A percentile compares a stretch with the other conserved stretches of the same genome.
Evolutionary conservation across 2,113 vertebrate genomes (phyloP).

Genomic region (Rattus rattus): DNA sequence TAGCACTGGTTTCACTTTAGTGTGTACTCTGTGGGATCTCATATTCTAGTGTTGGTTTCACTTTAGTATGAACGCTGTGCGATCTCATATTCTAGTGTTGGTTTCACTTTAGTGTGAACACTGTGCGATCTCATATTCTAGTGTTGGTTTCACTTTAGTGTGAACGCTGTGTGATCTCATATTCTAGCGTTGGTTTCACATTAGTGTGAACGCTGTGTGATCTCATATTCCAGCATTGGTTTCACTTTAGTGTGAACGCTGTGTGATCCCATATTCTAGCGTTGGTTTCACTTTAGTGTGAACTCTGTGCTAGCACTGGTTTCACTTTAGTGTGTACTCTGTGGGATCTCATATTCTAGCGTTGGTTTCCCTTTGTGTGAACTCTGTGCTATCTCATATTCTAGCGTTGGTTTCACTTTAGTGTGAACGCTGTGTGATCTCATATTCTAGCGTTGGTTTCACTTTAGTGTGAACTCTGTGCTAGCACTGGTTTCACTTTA

Average conservation of each 20-base stretch:
- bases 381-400: too few relatives aligned
- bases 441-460: neutral
- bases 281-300: too few relatives aligned
- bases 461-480: neutral
- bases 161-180: neutral
- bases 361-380: constrained; percentile 19
- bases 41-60: neutral
- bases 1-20: neutral
- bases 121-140: neutral
- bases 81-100: too few relatives aligned
- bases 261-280: neutral
- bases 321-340: neutral
- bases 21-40: neutral
- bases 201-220: neutral
- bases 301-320: neutral
- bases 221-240: neutral
- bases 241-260: neutral
- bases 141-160: constrained; percentile 2
- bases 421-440: neutral
- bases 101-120: neutral
- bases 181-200: constrained; percentile 20
- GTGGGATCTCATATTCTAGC: neutral
- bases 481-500: constrained; percentile 28
- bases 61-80: constrained; percentile 24
- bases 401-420: constrained; percentile 28